Conservation (phyloP, 2,888 invertebrate species). For the Abscondita cerata region DNA sequence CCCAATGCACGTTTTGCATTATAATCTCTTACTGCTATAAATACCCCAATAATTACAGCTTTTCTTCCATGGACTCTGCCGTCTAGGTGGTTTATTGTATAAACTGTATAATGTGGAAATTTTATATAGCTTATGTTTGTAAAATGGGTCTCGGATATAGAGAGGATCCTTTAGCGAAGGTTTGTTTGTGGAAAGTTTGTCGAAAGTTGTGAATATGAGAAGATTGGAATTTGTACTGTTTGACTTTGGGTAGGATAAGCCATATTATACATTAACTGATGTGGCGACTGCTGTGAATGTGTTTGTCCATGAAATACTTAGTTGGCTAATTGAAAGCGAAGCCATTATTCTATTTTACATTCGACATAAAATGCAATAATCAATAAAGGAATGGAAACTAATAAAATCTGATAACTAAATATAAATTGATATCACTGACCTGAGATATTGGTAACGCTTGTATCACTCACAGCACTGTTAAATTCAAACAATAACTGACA, state of each 20-base stretch:
- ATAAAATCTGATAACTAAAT: not conserved
- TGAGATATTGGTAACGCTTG: not conserved
- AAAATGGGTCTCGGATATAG: not conserved
- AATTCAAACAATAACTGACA: too few species aligned
- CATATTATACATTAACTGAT: not conserved
- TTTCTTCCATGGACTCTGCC: conserved; percentile 1
- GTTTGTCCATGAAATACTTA: not conserved
- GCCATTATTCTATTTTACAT: not conserved
- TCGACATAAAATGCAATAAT: not conserved
- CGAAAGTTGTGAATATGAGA: too few species aligned
- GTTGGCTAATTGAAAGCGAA: too few species aligned
- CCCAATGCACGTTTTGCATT: too few species aligned
- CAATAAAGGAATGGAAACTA: not conserved
- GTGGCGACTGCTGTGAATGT: not conserved
- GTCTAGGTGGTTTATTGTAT: conserved; percentile 14
- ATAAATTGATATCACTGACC: not conserved
- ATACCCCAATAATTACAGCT: not conserved
- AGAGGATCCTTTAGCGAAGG: not conserved
- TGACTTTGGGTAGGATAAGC: too few species aligned
- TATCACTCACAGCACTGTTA: not conserved
- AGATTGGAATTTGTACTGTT: not conserved
- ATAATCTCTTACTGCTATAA: too few species aligned
- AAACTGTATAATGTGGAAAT: conserved; percentile 5
- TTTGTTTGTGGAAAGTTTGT: not conserved
- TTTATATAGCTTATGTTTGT: conserved; percentile 12